Base-by-base conservation (phyloP, 2,888 invertebrate genomes). In the Bimastos eiseni region DNA sequence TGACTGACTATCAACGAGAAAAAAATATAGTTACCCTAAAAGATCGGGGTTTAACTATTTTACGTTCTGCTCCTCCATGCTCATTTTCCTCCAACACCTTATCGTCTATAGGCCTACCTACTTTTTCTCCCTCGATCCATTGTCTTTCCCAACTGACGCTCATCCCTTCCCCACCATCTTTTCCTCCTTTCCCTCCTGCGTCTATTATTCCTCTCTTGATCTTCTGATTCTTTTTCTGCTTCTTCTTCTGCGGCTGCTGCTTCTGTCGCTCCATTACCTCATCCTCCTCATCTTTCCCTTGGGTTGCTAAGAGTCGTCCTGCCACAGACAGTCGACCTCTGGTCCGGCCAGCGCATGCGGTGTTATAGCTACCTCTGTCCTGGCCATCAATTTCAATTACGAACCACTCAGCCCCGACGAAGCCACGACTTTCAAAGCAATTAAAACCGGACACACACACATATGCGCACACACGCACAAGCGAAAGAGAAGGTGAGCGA, bases 391-490 rank as follows among this genome's bases (percentile, higher is more conserved):
- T 70, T 70, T 70, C 70, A 70, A 70, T 70, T 70, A 70, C n/a
- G 70, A n/a, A 70, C 70, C 70, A 70, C 70, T 70, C 70, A 70
- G n/a, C 8, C 70, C n/a, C 70, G 70, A 70, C 70, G 70, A 70
- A 70, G 70, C 70, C 70, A 70, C 70, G 70, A 70, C n/a, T 70
- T 70, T 70, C 70, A 70, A 70, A 70, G 70, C 70, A 70, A 70
- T 70, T 70, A 70, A 70, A 70, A 70, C 70, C 70, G 70, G 70
- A 70, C 70, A 70, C 70, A 70, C n/a, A 49, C 49, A 49, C 1
- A 49, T 24, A 49, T 3, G 15, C 21, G 24, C 15, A 24, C 21
- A 49, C 15, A 49, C 21, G 24, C 15, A 49, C 49, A 41, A 70
- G n/a, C 30, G 70, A 70, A 70, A 70, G 5, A 70, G 70, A 70